phyloP scores from a whole-genome alignment of 2,888 invertebrate genomes.

The Parnassius apollo region DNA sequence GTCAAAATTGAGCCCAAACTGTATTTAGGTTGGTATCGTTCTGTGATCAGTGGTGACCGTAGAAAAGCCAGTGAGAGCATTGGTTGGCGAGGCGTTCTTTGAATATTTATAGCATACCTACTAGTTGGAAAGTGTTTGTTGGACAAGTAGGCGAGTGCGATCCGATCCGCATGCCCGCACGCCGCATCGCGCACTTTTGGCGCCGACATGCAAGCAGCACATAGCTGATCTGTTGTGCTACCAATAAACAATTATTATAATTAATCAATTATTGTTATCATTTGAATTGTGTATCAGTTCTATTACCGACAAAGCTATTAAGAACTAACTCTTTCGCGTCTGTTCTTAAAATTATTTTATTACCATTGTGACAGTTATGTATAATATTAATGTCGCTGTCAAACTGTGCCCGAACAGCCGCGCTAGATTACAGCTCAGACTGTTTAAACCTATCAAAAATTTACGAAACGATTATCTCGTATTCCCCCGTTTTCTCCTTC shows the following conservation, averaged over 20 bases:
- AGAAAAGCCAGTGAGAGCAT: constrained; percentile 46
- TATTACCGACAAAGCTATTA: constrained; percentile 1
- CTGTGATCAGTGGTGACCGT: constrained; percentile 35
- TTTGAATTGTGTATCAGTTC: neutral
- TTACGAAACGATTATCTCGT: too few species aligned
- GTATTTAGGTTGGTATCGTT: constrained; percentile 74
- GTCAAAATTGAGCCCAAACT: constrained; percentile 81
- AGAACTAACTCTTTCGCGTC: constrained; percentile 17
- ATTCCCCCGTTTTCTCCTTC: too few species aligned
- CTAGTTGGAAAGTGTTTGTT: constrained; percentile 66
- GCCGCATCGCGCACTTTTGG: constrained; percentile 26
- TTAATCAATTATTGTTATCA: too few species aligned
- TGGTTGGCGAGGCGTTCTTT: constrained; percentile 52
- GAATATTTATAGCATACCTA: constrained; percentile 73
- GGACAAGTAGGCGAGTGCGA: constrained; percentile 35
- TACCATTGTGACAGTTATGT: constrained; percentile 14
- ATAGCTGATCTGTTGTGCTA: constrained; percentile 67
- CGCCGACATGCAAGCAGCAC: constrained; percentile 40
- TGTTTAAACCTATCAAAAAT: too few species aligned
- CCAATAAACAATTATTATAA: constrained; percentile 22
- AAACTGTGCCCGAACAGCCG: too few species aligned
- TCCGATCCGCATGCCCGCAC: constrained; percentile 34
- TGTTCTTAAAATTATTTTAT: constrained; percentile 22
- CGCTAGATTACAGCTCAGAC: too few species aligned
- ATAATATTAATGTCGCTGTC: neutral